phyloP scores from a whole-genome alignment of 2,113 vertebrate genomes.

The Myrmophylax atrothorax region DNA sequence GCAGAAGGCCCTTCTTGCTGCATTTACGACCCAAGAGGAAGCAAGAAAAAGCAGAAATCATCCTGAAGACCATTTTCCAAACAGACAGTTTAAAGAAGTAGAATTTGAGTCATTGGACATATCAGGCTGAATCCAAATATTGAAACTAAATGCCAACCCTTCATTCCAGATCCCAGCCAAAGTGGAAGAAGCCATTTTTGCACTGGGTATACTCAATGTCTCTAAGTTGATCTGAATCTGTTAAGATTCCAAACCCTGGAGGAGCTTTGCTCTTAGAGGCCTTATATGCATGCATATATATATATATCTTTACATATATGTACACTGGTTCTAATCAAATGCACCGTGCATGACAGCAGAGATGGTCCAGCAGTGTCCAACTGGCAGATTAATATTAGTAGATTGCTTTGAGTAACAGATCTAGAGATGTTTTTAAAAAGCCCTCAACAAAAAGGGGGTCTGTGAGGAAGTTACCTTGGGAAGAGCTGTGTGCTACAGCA shows the following conservation, averaged over 20 bases:
- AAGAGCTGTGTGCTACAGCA: neutral
- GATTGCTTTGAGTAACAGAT: neutral
- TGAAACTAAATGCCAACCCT: neutral
- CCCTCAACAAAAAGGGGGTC: neutral
- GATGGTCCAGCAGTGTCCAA: neutral
- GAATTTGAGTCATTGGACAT: neutral
- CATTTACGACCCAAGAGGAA: constrained; percentile 6
- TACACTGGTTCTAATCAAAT: neutral
- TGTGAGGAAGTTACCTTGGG: neutral
- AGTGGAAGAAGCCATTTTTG: neutral
- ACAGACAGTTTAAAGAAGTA: neutral
- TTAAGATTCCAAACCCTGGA: neutral
- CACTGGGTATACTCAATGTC: neutral
- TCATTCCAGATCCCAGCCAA: neutral
- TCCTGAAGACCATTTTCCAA: neutral
- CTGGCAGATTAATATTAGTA: neutral
- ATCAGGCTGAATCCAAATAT: neutral
- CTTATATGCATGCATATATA: neutral
- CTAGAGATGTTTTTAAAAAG: neutral
- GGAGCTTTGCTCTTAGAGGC: neutral
- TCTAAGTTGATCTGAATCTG: neutral
- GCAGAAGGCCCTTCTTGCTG: constrained; percentile 20
- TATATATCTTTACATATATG: neutral
- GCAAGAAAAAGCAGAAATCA: constrained; percentile 24
- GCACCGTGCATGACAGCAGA: neutral